phyloP scores from a whole-genome alignment of 2,113 vertebrate genomes.

The Redunca redunca region DNA sequence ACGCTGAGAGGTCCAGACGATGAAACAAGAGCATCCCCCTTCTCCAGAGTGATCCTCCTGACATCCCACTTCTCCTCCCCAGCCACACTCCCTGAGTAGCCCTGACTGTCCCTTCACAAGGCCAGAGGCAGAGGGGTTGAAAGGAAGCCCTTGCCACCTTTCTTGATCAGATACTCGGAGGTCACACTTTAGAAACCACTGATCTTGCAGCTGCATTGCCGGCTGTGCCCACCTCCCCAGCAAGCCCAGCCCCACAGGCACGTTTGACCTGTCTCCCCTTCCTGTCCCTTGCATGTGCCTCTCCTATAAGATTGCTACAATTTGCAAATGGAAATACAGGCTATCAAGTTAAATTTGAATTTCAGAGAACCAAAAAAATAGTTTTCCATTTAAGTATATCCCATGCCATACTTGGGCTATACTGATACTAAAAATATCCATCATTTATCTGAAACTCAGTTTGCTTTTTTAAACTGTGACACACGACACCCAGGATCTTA shows the following conservation, averaged over 20 bases:
- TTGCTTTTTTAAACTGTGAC: neutral
- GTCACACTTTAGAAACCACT: neutral
- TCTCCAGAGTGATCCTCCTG: neutral
- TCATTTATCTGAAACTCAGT: neutral
- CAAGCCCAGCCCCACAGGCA: neutral
- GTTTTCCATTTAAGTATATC: neutral
- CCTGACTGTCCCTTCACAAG: neutral
- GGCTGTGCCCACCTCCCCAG: accelerated
- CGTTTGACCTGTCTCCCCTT: neutral
- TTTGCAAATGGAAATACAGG: neutral
- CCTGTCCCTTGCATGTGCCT: neutral
- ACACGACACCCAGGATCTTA: neutral
- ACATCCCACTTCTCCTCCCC: neutral
- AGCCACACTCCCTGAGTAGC: neutral
- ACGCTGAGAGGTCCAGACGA: neutral
- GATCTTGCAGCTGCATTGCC: accelerated
- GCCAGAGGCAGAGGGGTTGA: neutral
- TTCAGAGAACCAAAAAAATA: neutral
- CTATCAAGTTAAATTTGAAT: neutral
- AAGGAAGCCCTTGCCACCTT: neutral
- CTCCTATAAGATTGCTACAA: neutral
- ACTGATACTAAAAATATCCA: neutral
- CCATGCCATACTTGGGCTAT: neutral
- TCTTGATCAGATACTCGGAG: neutral
- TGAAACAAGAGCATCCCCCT: neutral